Evolutionary conservation across 2,888 invertebrate species (phyloP), one percentile per base, ranked within the genome.

Genomic region (Diogma glabrata): DNA sequence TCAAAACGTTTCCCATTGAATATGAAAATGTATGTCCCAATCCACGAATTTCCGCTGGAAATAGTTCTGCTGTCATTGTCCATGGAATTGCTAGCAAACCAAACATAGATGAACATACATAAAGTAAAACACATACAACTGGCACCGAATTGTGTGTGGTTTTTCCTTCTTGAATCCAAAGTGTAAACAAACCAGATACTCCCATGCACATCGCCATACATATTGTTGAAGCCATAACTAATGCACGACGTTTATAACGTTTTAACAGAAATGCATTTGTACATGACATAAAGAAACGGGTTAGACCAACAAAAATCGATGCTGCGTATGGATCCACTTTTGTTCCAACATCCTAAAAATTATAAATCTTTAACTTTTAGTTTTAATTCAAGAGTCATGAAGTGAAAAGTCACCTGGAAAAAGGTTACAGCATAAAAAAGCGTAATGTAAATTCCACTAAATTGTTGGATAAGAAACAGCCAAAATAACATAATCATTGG

Each of bases 11-110:
- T 2, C 76, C 78, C 56, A 75, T 67, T 28, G 75, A 74, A 60
- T 76, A 76, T 40, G 74, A 71, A 47, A 78, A 67, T 8, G 77
- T 76, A 57, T 78, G 78, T 0, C 77, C 78, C 12, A 77, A 65
- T 3, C 78, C 77, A 19, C 79, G 70, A 40, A 79, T 78, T 55
- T 78, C 76, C 3, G 75, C 69, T 1, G 78, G 78, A 59, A 77
- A 79, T 4, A 79, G 63, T 65, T 79, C 79, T 0, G 78, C 78
- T 1, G 77, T 78, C 77, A 79, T 77, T n/a, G 78, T 78, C 79
- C 79, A 79, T 1, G 79, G 79, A 19, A 79, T 77, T 6, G 76
- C 76, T 28, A 79, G 64, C 56, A 78, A 65, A 1, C 78, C 79
- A 38, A 78, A 69, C 75, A 78, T 78, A 7, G 77, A 76, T 0